Evolutionary conservation across 2,797 vertebrate species (phyloP).

Genomic region (Chiloscyllium punctatum): DNA sequence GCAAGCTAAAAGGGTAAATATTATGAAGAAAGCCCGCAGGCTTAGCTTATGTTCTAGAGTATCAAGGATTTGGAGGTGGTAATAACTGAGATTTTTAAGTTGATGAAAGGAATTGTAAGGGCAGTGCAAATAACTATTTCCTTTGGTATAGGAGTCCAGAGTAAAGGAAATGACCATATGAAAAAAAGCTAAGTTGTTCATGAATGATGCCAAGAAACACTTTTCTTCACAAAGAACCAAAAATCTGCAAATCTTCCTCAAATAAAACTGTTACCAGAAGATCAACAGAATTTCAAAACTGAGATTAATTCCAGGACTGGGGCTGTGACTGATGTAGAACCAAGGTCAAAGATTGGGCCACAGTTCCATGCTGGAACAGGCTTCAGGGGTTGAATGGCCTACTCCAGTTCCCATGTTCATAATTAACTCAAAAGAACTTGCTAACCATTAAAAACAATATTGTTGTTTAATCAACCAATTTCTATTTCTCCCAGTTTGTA

Average conservation of each 20-base stretch:
- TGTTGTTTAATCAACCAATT: background rate
- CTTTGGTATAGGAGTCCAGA: background rate
- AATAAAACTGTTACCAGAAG: background rate
- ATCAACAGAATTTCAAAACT: background rate
- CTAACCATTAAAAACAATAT: too few species aligned
- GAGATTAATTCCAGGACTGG: background rate
- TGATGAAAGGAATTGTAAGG: background rate
- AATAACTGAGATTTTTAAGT: background rate
- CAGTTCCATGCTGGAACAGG: too few species aligned
- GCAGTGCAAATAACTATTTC: background rate
- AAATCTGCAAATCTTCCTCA: background rate
- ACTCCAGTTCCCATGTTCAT: too few species aligned
- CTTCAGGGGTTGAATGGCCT: too few species aligned
- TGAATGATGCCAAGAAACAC: background rate
- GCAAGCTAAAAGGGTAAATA: background rate
- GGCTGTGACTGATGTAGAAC: too few species aligned
- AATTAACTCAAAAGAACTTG: background rate
- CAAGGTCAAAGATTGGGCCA: too few species aligned
- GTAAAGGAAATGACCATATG: background rate
- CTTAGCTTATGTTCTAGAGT: background rate
- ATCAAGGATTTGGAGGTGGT: background rate
- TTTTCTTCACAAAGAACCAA: background rate
- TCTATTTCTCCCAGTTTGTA: background rate
- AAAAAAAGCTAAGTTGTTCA: background rate
- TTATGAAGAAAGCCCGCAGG: background rate